Conservation (phyloP, 92 coral and sea anemone genomes). For the Porites rus region DNA sequence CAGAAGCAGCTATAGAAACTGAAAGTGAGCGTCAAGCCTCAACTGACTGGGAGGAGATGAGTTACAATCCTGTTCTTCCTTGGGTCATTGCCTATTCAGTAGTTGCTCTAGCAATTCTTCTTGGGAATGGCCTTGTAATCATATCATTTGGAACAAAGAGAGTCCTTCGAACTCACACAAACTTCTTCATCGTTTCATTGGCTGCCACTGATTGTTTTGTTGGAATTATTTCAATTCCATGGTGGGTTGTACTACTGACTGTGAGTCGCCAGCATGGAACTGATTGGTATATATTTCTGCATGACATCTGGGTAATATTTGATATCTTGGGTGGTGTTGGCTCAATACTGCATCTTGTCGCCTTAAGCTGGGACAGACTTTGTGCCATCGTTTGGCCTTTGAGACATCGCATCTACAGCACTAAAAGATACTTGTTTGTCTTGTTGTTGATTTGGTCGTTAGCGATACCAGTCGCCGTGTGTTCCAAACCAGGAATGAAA, state of each 20-base stretch:
- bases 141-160: conserved; percentile 63
- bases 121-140: conserved; percentile 73
- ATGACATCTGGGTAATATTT: conserved; percentile 73
- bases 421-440: conserved; percentile 44
- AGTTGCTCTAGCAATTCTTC: conserved; percentile 58
- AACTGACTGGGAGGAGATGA: conserved; percentile 19
- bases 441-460: conserved; percentile 56
- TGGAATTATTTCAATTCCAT: conserved; percentile 71
- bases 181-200: conserved; percentile 76
- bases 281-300: conserved; percentile 58
- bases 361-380: conserved; percentile 85
- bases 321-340: conserved; percentile 82
- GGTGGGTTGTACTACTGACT: conserved; percentile 73
- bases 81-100: conserved; percentile 60
- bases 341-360: conserved; percentile 77
- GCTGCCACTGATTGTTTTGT: conserved; percentile 77
- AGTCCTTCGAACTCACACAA: conserved; percentile 67
- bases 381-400: conserved; percentile 83
- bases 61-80: conserved; percentile 26
- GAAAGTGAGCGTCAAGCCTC: background rate
- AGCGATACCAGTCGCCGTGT: conserved; percentile 57
- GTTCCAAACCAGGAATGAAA: conserved; percentile 62
- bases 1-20: background rate
- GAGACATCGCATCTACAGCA: conserved; percentile 68
- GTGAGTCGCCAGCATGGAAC: conserved; percentile 38